Percentiles rank a stretch among this genome's conserved stretches.
Evolutionary conservation across 2,797 vertebrate species (phyloP).

Genomic region (Pristis pectinata): DNA sequence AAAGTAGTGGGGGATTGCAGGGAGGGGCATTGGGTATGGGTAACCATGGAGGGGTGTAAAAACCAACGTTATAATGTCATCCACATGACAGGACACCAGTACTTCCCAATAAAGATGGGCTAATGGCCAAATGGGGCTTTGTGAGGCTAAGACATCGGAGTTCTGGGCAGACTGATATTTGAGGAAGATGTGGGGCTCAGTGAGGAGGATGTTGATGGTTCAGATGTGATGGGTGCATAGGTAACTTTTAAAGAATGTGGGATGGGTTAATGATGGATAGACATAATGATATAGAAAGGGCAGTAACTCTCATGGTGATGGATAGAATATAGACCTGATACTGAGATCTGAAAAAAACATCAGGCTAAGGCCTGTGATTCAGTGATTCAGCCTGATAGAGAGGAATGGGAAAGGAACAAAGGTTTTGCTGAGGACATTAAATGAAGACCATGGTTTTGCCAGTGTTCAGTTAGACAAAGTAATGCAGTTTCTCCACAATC

Average conservation of each 20-base stretch:
- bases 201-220: not conserved
- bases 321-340: not conserved
- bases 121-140: not conserved
- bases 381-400: not conserved
- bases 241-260: not conserved
- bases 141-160: not conserved
- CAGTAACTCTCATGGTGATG: not conserved
- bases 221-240: not conserved
- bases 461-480: not conserved
- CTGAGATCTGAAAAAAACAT: not conserved
- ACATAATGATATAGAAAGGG: not conserved
- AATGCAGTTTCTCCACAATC: too few species aligned
- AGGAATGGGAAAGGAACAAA: not conserved
- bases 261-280: not conserved
- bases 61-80: too few species aligned
- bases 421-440: not conserved
- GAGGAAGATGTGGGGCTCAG: not conserved
- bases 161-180: not conserved
- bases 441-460: not conserved
- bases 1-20: not conserved
- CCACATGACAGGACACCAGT: not conserved
- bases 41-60: too few species aligned
- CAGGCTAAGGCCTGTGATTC: not conserved
- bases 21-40: too few species aligned
- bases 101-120: not conserved